Percentiles rank a stretch among this genome's conserved stretches.
Conservation (phyloP, 2,888 invertebrate genomes). For the Abrostola tripartita region DNA sequence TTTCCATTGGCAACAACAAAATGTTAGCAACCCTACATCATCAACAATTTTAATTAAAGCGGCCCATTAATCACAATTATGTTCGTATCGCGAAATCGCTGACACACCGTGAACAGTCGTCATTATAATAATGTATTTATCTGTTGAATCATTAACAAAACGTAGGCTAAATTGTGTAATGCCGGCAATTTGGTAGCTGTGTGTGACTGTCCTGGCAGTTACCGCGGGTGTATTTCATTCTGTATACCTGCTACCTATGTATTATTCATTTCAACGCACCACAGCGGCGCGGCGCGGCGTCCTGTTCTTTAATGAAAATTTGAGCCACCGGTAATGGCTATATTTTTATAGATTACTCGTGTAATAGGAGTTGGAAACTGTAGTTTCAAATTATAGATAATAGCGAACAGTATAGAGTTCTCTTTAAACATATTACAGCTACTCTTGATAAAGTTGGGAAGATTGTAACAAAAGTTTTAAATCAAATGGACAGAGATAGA, state of each 20-base stretch:
- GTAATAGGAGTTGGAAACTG: not conserved
- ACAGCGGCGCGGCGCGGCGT: conserved; percentile 10
- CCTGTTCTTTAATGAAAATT: conserved; percentile 43
- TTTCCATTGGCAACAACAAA: conserved; percentile 25
- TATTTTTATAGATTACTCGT: conserved; percentile 22
- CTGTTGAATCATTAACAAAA: conserved; percentile 29
- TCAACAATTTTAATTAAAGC: conserved; percentile 31
- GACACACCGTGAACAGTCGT: conserved; percentile 31
- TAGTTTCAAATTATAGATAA: no score
- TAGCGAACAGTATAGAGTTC: no score
- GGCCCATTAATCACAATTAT: conserved; percentile 46
- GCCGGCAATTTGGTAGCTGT: conserved; percentile 42
- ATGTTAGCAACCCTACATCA: conserved; percentile 28
- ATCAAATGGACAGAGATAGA: no score
- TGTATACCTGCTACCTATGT: conserved; percentile 45
- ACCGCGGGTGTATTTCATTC: conserved; percentile 53
- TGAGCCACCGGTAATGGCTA: conserved; percentile 26
- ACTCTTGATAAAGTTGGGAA: no score
- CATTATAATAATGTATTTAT: conserved; percentile 30
- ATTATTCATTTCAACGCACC: conserved; percentile 52
- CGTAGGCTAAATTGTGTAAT: conserved; percentile 36
- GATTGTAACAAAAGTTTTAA: no score
- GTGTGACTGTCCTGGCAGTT: conserved; percentile 36
- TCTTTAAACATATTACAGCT: no score
- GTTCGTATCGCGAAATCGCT: conserved; percentile 31